Conservation (phyloP, 2,888 invertebrate species). For the Harpalus rufipes region DNA sequence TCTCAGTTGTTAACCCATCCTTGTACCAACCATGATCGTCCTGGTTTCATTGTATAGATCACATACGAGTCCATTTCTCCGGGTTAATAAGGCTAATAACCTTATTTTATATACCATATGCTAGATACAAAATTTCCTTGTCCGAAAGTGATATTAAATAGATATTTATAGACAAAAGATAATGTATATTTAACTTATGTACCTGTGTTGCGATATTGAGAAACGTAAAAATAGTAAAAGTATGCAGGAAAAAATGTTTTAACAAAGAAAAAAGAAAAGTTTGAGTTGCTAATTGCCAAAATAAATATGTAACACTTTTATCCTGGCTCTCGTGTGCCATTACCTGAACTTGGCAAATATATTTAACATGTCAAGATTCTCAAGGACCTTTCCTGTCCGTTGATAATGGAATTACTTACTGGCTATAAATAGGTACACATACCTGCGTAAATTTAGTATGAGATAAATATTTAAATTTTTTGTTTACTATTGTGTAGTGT, state of each 20-base stretch:
- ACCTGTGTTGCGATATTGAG: not conserved
- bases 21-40: too few species aligned
- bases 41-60: too few species aligned
- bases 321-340: not conserved
- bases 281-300: conserved; percentile 4
- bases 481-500: not conserved
- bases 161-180: not conserved
- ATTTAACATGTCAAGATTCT: conserved; percentile 13
- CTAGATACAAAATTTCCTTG: too few species aligned
- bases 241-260: not conserved
- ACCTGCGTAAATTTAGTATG: conserved; percentile 2
- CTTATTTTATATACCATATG: not conserved
- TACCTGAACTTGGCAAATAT: conserved; percentile 38
- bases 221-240: not conserved
- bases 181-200: not conserved
- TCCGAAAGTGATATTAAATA: too few species aligned
- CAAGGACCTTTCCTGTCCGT: conserved; percentile 9
- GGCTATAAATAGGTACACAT: not conserved
- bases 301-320: conserved; percentile 16
- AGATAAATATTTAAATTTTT: not conserved
- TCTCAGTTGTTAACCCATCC: too few species aligned
- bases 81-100: too few species aligned
- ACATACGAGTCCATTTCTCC: too few species aligned
- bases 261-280: not conserved
- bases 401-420: not conserved